A percentile compares a stretch with the other conserved stretches of the same genome.
Evolutionary conservation across 2,797 vertebrate species (phyloP).

Genomic region (Argyrosomus regius): DNA sequence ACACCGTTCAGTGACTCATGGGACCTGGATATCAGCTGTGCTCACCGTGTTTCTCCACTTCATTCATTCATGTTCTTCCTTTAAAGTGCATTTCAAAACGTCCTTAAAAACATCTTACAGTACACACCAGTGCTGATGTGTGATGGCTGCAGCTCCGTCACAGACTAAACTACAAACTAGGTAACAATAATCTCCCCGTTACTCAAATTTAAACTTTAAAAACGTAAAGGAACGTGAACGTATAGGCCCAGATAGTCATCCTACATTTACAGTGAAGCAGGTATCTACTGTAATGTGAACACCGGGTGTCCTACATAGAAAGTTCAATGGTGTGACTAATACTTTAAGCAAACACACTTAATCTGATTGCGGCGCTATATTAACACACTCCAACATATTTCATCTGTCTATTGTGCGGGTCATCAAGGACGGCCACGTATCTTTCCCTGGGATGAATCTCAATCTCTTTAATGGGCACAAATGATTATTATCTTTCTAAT

Average conservation of each 20-base stretch:
- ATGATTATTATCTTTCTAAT: constrained; percentile 83
- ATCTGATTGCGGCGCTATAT: constrained; percentile 45
- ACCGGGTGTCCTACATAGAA: constrained; percentile 11
- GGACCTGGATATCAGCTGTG: no score
- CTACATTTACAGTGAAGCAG: neutral
- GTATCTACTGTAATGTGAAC: constrained; percentile 26
- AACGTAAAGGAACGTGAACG: neutral
- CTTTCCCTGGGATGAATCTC: constrained; percentile 46
- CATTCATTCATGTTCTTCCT: no score
- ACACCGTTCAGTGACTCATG: no score
- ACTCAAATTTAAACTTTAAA: neutral
- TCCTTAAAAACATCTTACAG: no score
- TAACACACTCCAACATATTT: constrained; percentile 55
- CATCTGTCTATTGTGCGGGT: constrained; percentile 21
- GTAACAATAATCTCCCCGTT: neutral
- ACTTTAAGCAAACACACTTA: constrained; percentile 57
- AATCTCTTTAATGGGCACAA: constrained; percentile 71
- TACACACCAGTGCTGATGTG: no score
- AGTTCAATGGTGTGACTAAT: constrained; percentile 43
- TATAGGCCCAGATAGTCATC: neutral
- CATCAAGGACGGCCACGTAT: constrained; percentile 26
- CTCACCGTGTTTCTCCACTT: no score
- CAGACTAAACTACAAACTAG: neutral
- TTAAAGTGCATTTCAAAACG: no score
- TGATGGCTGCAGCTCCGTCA: neutral